phyloP scores from a whole-genome alignment of 1,140 invertebrate species.

The Nebria ingens region DNA sequence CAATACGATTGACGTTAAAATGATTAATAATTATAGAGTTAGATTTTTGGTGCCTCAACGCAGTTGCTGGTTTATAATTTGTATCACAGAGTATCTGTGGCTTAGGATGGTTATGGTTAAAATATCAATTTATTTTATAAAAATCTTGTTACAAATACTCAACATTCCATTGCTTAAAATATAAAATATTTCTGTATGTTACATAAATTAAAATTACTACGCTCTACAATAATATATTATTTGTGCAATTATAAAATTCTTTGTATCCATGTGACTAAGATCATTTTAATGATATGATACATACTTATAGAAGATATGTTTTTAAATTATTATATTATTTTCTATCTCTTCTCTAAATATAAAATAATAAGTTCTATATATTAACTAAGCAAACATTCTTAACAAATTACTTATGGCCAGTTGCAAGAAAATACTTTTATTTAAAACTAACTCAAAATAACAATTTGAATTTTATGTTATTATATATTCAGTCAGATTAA shows the following conservation, averaged over 20 bases:
- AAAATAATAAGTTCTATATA: not conserved
- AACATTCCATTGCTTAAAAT: not conserved
- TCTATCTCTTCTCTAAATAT: not conserved
- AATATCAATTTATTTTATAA: not conserved
- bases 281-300: not conserved
- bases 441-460: not conserved
- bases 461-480: no score
- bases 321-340: not conserved
- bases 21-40: no score
- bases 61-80: no score
- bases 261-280: no score
- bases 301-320: not conserved
- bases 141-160: not conserved
- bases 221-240: not conserved
- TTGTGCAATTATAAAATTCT: no score
- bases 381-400: not conserved
- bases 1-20: no score
- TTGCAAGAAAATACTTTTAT: not conserved
- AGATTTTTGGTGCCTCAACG: no score
- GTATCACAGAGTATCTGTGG: no score
- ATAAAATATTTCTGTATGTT: not conserved
- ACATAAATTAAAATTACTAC: not conserved
- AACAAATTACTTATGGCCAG: not conserved
- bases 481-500: no score
- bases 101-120: no score